Conservation (phyloP, 2,797 vertebrate genomes). For the Mormyrus proboscirostris region DNA sequence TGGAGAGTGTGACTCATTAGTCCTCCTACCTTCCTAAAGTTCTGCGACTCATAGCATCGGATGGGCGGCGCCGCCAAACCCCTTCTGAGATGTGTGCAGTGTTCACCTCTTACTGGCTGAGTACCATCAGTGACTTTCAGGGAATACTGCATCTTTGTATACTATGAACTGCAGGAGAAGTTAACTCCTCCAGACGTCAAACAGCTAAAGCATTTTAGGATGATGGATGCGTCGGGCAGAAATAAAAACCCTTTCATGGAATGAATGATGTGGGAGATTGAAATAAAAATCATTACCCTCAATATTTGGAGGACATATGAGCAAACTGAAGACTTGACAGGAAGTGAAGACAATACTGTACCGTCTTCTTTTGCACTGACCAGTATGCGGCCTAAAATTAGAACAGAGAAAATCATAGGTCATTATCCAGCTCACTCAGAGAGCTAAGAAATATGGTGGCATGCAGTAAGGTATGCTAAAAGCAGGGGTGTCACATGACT, state of each 20-base stretch:
- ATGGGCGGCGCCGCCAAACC: not conserved
- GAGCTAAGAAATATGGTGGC: not conserved
- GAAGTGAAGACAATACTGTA: not conserved
- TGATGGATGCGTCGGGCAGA: not conserved
- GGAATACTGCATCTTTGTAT: not conserved
- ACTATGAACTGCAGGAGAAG: not conserved
- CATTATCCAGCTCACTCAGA: not conserved
- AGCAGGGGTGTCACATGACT: not conserved
- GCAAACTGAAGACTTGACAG: not conserved
- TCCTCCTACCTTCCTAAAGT: not conserved
- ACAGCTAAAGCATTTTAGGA: not conserved
- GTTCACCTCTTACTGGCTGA: not conserved
- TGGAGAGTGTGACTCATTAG: not conserved
- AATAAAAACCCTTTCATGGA: not conserved
- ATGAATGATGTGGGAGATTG: constrained; percentile 6
- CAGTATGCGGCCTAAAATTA: not conserved
- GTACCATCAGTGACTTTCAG: not conserved
- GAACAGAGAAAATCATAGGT: not conserved
- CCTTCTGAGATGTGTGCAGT: not conserved
- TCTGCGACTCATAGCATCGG: not conserved
- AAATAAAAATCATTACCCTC: constrained; percentile 10
- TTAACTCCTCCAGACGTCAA: not conserved
- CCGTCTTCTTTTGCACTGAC: not conserved
- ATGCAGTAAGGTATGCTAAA: not conserved
- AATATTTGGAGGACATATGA: not conserved